Base-by-base conservation (phyloP, 2,888 invertebrate species). In the Gymnoscelis rufifasciata region DNA sequence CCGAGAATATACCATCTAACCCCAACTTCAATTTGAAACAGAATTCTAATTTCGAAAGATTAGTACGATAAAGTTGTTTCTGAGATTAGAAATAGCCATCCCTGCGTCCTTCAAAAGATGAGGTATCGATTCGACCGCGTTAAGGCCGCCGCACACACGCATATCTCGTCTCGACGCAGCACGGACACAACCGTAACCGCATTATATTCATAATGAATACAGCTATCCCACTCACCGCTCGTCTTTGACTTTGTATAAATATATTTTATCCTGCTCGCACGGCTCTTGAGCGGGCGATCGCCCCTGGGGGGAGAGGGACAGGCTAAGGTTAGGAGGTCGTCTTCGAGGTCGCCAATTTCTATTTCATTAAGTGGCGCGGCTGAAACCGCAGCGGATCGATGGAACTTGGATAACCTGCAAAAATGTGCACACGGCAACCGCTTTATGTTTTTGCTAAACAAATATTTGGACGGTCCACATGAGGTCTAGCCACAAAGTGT, bases 161-260 rank as follows among this genome's bases (percentile, higher is more conserved):
- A 61, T 63, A 51, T 52, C 61, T 60, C 73, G 78, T 82, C 62
- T 68, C 71, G 68, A 81, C 79, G 76, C 83, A 78, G 76, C 83
- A 83, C 86, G 75, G 81, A 84, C 86, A 86, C 82, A 80, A 66
- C 71, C 74, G 77, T 74, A 71, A 84, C 84, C 82, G 77, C 86
- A 84, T 87, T 87, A 87, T 87, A 87, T 87, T 86, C 87, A 87
- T 87, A 87, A 87, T 87, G 87, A 86, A 86, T 88, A 88, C 81
- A 83, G 84, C 87, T 79, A 79, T 88, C 87, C 86, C 81, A 83
- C 87, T 88, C 87, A 74, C 66, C 72, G 74, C 79, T 73, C 84
- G 84, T 87, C 87, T 87, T 88, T 84, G 83, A 84, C 86, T 87
- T 87, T 84, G 84, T 83, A 86, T 86, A 87, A 87, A 86, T 83